Conservation (phyloP, 2,113 vertebrate genomes). For the Microtus ochrogaster region DNA sequence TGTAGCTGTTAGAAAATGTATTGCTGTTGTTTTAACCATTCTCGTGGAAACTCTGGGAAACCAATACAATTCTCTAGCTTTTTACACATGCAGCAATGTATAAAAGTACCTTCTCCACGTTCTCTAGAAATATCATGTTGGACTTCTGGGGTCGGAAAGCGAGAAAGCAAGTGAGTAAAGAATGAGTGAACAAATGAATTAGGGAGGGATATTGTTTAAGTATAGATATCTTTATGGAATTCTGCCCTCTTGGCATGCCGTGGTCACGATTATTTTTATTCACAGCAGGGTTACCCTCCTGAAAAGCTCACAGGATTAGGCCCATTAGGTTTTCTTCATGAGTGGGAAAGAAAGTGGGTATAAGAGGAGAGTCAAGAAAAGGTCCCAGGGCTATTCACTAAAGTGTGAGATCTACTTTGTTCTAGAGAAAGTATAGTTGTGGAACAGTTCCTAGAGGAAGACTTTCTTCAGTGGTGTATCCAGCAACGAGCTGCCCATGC, state of each 20-base stretch:
- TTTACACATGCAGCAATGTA: not conserved
- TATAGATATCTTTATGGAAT: too few species aligned
- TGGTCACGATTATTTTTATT: not conserved
- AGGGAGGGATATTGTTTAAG: fast-evolving
- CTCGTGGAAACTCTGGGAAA: not conserved
- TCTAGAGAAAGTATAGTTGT: not conserved
- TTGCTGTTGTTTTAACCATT: not conserved
- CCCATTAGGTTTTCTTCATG: not conserved
- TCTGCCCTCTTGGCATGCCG: not conserved
- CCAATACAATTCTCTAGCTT: not conserved
- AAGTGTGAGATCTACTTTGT: not conserved
- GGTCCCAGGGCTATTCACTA: not conserved
- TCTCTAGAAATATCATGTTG: not conserved
- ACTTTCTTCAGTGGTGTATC: not conserved
- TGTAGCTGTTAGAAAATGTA: not conserved
- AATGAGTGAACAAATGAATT: not conserved
- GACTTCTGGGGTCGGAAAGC: too few species aligned
- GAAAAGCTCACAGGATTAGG: not conserved
- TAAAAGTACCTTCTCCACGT: not conserved
- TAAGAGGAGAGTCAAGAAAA: not conserved
- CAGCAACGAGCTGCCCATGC: not conserved
- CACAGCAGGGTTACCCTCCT: not conserved
- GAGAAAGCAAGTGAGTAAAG: not conserved
- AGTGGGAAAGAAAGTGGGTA: not conserved
- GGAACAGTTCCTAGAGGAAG: not conserved